phyloP scores from a whole-genome alignment of 2,113 vertebrate genomes.

The Actenoides lindsayi region DNA sequence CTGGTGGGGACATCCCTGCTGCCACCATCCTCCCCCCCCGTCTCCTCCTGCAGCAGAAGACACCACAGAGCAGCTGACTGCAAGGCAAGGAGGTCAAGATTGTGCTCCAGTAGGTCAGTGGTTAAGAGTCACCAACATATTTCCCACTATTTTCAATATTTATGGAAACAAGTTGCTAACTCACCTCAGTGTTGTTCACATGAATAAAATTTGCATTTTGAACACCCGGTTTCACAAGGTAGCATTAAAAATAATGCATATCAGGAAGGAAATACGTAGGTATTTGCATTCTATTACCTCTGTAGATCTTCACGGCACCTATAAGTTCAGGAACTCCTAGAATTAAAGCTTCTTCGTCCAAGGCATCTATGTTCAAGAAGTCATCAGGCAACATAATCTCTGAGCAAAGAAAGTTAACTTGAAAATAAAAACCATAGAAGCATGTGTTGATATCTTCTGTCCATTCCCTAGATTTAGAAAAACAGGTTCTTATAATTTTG shows the following conservation, averaged over 20 bases:
- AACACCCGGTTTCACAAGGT: neutral
- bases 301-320: conserved; percentile 46
- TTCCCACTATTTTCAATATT: too few relatives aligned
- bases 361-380: conserved; percentile 68
- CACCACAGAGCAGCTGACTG: too few relatives aligned
- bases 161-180: too few relatives aligned
- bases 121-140: too few relatives aligned
- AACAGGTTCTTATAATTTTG: neutral
- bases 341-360: conserved; percentile 69
- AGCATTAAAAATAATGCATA: neutral
- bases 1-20: too few relatives aligned
- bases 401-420: conserved; percentile 77
- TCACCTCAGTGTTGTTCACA: neutral
- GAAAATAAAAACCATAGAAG: conserved; percentile 12
- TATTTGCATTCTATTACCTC: conserved; percentile 30
- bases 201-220: neutral
- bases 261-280: neutral
- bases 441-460: neutral
- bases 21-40: too few relatives aligned
- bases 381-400: conserved; percentile 75
- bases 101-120: too few relatives aligned
- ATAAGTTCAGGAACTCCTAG: conserved; percentile 72
- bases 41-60: too few relatives aligned
- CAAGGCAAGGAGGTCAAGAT: too few relatives aligned
- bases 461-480: neutral